A percentile compares a stretch with the other conserved stretches of the same genome.
Conservation (phyloP, 2,888 invertebrate genomes). For the Cheilosia pagana region DNA sequence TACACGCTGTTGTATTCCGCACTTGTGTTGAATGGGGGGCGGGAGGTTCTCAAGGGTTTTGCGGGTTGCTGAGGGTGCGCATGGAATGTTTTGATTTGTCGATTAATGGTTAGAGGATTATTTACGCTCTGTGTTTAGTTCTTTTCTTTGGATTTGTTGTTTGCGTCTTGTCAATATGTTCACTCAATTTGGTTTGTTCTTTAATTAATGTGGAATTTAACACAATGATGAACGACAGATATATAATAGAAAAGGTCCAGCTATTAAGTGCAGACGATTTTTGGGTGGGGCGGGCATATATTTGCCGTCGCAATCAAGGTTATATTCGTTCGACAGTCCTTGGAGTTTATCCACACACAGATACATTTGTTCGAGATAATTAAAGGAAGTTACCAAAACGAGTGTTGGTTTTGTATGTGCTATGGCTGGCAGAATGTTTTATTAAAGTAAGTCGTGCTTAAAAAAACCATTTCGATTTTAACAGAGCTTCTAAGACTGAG, state of each 20-base stretch:
- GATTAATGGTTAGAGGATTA: conserved; percentile 66
- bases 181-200: conserved; percentile 58
- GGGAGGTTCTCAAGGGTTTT: not conserved
- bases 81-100: conserved; percentile 62
- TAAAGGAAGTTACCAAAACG: no score
- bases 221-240: conserved; percentile 43
- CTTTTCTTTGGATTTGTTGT: conserved; percentile 44
- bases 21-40: not conserved
- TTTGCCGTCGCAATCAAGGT: no score
- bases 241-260: not conserved
- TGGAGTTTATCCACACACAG: no score
- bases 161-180: conserved; percentile 67
- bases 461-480: no score
- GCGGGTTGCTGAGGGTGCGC: conserved; percentile 3
- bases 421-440: no score
- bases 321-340: no score
- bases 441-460: no score
- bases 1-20: not conserved
- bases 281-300: no score
- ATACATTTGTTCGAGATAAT: no score
- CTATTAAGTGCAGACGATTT: not conserved
- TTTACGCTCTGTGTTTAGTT: conserved; percentile 55
- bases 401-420: no score
- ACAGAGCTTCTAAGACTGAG: no score
- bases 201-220: conserved; percentile 65